These are phyloP conservation scores for Sinohyriopsis cumingii DNA, from an alignment of 2,888 invertebrate species.

Conservation along the genomic window DNA sequence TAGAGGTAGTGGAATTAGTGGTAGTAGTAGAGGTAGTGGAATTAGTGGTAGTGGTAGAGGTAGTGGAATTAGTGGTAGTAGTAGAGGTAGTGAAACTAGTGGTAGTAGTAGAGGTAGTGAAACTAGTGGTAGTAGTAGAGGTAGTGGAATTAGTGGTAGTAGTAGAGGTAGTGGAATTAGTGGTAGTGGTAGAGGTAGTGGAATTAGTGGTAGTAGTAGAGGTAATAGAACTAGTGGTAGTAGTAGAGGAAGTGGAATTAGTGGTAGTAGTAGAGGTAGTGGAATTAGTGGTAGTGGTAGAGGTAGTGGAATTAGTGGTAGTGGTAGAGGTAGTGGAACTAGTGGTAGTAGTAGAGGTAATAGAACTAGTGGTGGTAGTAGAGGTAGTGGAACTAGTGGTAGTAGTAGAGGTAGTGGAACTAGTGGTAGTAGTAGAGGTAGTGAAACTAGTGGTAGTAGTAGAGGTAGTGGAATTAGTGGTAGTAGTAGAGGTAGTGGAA, in stretches of 20 bases:
- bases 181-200: constrained; percentile 6
- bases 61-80: constrained; percentile 9
- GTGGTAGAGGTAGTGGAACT: constrained; percentile 7
- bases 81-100: constrained; percentile 8
- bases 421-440: background rate
- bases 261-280: constrained; percentile 6
- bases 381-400: too few relatives aligned
- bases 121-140: constrained; percentile 1
- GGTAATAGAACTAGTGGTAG: constrained; percentile 11
- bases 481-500: background rate
- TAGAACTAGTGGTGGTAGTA: background rate
- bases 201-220: constrained; percentile 6
- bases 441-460: too few relatives aligned
- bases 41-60: constrained; percentile 9
- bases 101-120: constrained; percentile 5
- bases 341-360: constrained; percentile 8
- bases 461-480: too few relatives aligned
- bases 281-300: background rate
- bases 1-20: constrained; percentile 6
- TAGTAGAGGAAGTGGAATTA: constrained; percentile 4
- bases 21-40: constrained; percentile 5
- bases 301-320: constrained; percentile 6
- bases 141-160: too few relatives aligned
- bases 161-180: constrained; percentile 3
- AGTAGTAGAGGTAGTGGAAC: background rate